A percentile compares a stretch with the other conserved stretches of the same genome.
phyloP scores from a whole-genome alignment of 2,113 vertebrate species.

The Colaptes auratus region DNA sequence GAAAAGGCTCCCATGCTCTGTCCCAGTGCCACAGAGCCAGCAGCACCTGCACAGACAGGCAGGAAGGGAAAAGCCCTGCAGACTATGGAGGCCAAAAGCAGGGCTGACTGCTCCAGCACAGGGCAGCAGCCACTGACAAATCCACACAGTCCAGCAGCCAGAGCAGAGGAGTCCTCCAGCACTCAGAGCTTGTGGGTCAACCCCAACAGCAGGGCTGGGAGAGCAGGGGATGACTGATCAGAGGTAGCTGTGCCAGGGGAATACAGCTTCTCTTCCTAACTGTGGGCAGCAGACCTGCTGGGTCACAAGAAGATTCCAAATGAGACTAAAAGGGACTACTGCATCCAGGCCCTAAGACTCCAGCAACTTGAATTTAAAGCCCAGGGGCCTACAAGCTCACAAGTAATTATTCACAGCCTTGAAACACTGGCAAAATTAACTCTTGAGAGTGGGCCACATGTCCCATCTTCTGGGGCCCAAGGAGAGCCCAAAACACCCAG shows the following conservation, averaged over 20 bases:
- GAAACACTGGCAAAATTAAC: background rate
- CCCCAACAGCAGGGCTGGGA: fast-evolving
- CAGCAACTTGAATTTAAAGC: background rate
- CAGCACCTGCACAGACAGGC: background rate
- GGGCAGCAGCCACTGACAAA: background rate
- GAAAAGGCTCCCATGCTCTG: background rate
- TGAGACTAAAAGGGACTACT: background rate
- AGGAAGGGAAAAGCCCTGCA: background rate
- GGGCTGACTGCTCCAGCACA: background rate
- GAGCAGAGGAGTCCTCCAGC: background rate
- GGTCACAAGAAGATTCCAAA: background rate
- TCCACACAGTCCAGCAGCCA: background rate
- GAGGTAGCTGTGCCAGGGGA: background rate
- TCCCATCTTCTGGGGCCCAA: background rate
- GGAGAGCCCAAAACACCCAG: background rate
- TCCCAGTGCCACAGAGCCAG: background rate
- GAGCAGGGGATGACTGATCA: fast-evolving
- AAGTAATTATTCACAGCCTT: background rate
- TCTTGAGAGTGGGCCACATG: background rate
- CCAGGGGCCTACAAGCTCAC: background rate
- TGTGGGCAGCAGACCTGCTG: background rate
- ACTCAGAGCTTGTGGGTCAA: background rate
- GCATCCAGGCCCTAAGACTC: background rate
- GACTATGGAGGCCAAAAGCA: fast-evolving
- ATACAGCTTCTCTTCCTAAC: background rate